Conservation (phyloP, 2,113 vertebrate genomes). For the Semicossyphus pulcher region DNA sequence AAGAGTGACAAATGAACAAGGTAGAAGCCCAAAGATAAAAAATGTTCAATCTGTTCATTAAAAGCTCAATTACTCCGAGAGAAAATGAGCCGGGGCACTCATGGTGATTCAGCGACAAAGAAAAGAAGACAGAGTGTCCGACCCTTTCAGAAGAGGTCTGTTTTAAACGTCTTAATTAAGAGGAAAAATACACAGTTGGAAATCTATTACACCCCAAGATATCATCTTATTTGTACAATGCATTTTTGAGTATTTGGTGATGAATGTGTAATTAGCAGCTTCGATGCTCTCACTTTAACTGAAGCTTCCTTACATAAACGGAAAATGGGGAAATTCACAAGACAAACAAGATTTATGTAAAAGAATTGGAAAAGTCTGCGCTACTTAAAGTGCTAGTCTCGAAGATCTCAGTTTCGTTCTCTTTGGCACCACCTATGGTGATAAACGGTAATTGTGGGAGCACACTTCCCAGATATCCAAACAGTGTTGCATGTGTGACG, state of each 20-base stretch:
- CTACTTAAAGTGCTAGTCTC: no score
- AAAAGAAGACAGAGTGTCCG: constrained; percentile 28
- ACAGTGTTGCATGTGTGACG: no score
- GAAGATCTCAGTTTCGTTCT: not conserved
- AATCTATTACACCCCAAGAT: constrained; percentile 12
- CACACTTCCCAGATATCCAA: no score
- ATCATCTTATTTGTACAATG: not conserved
- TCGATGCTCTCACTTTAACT: constrained; percentile 4
- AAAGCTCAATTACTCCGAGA: constrained; percentile 49
- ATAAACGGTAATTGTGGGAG: no score
- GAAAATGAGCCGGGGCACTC: constrained; percentile 51
- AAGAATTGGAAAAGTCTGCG: not conserved
- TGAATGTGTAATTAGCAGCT: constrained; percentile 17
- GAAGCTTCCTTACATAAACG: not conserved
- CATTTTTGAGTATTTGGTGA: not conserved
- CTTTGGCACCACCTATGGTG: no score
- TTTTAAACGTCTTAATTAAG: constrained; percentile 57
- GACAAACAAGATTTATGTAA: not conserved
- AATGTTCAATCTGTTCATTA: constrained; percentile 60
- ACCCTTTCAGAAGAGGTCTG: constrained; percentile 6
- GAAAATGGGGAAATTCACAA: not conserved
- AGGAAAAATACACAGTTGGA: constrained; percentile 35
- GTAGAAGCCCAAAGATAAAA: constrained; percentile 43
- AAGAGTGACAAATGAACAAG: constrained; percentile 42
- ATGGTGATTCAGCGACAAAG: constrained; percentile 47